Conservation (phyloP, 2,113 vertebrate species). For the Bubalus kerabau region DNA sequence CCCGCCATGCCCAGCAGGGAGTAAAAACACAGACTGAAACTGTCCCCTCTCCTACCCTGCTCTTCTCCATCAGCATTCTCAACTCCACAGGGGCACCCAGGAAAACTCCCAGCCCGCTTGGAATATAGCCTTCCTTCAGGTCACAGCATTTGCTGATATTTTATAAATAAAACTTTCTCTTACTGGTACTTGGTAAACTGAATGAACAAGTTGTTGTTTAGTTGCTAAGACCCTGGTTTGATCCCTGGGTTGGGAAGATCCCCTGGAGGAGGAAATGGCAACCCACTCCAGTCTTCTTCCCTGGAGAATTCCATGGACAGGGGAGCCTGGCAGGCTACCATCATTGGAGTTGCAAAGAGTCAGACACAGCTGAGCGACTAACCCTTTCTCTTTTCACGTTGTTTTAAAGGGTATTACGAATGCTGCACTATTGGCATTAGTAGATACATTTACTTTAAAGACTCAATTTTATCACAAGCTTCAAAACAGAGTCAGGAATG, state of each 20-base stretch:
- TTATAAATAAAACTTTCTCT: not conserved
- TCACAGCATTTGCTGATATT: not conserved
- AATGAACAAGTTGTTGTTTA: not conserved
- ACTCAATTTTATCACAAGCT: not conserved
- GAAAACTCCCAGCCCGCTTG: not conserved
- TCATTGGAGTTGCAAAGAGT: not conserved
- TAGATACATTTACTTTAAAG: not conserved
- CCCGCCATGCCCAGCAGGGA: accelerated
- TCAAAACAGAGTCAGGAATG: not conserved
- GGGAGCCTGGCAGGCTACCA: not conserved
- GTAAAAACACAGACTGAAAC: not conserved
- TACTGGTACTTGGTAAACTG: not conserved
- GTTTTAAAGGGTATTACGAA: not conserved
- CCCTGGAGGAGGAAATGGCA: not conserved
- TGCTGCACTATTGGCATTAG: not conserved
- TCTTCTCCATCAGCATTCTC: too few relatives aligned
- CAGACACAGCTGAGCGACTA: not conserved
- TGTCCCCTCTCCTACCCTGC: not conserved
- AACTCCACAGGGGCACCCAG: not conserved
- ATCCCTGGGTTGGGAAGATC: not conserved
- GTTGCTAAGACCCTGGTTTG: not conserved
- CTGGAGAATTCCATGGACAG: not conserved
- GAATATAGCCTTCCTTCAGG: not conserved
- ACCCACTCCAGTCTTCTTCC: not conserved
- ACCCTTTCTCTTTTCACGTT: not conserved